These are phyloP conservation scores for Abscondita cerata DNA, from an alignment of 2,888 invertebrate genomes.

Conservation along the genomic window DNA sequence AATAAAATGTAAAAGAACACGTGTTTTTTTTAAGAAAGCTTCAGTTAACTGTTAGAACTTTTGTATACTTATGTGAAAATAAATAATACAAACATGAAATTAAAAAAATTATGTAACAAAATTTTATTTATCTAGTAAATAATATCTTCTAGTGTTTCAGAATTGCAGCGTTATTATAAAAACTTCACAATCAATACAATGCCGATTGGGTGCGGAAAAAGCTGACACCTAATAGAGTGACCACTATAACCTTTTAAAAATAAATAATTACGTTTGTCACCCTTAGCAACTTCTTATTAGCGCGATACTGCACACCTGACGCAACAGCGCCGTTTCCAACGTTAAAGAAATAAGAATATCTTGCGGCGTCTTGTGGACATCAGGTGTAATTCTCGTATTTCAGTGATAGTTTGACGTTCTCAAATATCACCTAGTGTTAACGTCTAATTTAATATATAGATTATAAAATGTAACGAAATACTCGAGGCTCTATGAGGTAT, in stretches of 20 bases:
- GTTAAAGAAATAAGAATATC: constrained; percentile 10
- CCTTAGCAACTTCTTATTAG: constrained; percentile 52
- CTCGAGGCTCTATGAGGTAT: not conserved
- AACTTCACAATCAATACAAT: too few relatives aligned
- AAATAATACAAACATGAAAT: too few relatives aligned
- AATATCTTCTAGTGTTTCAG: too few relatives aligned
- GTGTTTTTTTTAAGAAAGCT: too few relatives aligned
- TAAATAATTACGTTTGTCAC: constrained; percentile 31
- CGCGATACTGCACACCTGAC: constrained; percentile 48
- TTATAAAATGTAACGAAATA: not conserved
- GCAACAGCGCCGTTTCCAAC: constrained; percentile 40
- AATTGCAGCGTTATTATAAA: too few relatives aligned
- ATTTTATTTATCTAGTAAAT: too few relatives aligned
- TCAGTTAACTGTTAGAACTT: too few relatives aligned
- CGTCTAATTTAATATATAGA: constrained; percentile 17
- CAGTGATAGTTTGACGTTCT: constrained; percentile 20
- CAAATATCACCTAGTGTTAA: constrained; percentile 12
- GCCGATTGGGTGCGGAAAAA: too few relatives aligned
- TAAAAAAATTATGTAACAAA: too few relatives aligned
- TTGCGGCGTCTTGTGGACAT: constrained; percentile 18
- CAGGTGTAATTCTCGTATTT: constrained; percentile 28
- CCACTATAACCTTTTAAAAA: not conserved
- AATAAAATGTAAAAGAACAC: too few relatives aligned
- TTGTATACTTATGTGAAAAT: too few relatives aligned
- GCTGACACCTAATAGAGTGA: too few relatives aligned